Base-by-base conservation (phyloP, 2,888 invertebrate genomes). In the Apoda limacodes region DNA sequence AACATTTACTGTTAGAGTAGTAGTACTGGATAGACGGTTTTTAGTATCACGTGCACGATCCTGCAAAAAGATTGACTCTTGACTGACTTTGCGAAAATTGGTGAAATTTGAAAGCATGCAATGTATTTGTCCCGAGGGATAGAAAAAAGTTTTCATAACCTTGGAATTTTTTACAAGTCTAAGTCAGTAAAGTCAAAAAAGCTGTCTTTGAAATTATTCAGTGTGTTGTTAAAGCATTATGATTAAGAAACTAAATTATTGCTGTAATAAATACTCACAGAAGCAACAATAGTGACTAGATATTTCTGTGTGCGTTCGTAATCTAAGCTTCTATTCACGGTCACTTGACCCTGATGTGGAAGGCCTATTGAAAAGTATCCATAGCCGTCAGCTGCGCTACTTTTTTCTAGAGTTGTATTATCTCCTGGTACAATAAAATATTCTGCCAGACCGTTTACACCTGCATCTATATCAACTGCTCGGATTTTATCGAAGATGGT, bases 301-400 rank as follows among this genome's bases (percentile, higher is more conserved):
- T 93, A 94, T 59, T 90, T 84, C 71, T 92, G 90, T 30, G 89
- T 91, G 62, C 87, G 88, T 71, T 95, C 95, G 67, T 90, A 95
- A 78, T 95, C 95, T 61, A 95, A 76, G 27, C 88, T 91, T 52
- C 89, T 86, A 56, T 91, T 92, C 34, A 95, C 89, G 11, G 92
- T 92, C 45, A 95, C 89, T 61, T 90, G 89, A 39, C 95, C 94
- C 69, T 93, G 93, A 70, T 94, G 93, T 9, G 94, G 93, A 48
- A 90, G 82, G 41, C 91, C 90, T 67, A 95, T 93, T 39, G 89
- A 84, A 72, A 95, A 95, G 59, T 85, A 88, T 22, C 90, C 89
- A 60, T 85, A 92, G 11, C 93, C 94, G 64, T 94, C 93, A 1
- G 82, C 82, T 2, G 85, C 86, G 42, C 87, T 86, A 10, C 74